Conservation (phyloP, 2,113 vertebrate genomes). For the Pteropus alecto region DNA sequence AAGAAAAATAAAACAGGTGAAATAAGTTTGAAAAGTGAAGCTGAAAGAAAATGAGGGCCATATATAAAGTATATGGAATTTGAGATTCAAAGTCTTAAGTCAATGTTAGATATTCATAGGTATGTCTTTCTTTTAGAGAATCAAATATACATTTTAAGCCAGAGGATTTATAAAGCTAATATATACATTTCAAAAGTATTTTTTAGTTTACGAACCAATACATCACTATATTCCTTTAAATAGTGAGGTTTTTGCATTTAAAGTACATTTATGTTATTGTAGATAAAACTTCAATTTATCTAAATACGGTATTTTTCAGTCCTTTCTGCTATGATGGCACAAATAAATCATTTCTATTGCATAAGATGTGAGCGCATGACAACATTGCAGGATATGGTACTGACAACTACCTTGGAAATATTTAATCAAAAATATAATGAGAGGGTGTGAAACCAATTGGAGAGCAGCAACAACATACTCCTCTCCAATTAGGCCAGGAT, state of each 20-base stretch:
- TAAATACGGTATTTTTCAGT: not conserved
- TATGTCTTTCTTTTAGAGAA: constrained; percentile 12
- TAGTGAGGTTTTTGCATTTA: constrained; percentile 15
- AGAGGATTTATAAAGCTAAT: constrained; percentile 1
- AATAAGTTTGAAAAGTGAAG: not conserved
- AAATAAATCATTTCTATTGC: not conserved
- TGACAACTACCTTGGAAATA: not conserved
- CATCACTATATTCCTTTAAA: constrained; percentile 16
- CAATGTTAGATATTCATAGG: not conserved
- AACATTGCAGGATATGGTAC: not conserved
- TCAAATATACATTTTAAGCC: constrained; percentile 2
- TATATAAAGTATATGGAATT: not conserved
- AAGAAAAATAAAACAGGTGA: not conserved
- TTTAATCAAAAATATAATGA: not conserved
- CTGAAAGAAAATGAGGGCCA: not conserved
- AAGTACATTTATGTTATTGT: not conserved
- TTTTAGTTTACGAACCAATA: constrained; percentile 57
- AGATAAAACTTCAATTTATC: not conserved
- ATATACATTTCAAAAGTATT: constrained; percentile 42
- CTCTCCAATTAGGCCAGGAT: not conserved
- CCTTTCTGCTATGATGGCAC: not conserved
- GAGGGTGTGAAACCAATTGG: not conserved
- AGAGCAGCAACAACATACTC: no score
- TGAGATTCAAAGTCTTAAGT: not conserved
- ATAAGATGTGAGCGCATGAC: not conserved